Evolutionary conservation across 1,140 invertebrate species (phyloP).

Genomic region (Cydia pomonella): DNA sequence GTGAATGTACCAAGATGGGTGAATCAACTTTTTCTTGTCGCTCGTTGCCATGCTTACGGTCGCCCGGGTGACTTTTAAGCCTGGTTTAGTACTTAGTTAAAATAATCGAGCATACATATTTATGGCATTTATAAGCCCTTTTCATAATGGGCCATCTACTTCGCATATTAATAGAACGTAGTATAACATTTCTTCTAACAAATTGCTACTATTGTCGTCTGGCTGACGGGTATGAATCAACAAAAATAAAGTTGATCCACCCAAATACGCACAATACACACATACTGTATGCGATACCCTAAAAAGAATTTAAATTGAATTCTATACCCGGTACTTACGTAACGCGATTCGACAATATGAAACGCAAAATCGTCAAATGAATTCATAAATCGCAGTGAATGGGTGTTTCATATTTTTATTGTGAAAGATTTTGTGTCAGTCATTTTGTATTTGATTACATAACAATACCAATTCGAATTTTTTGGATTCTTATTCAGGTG

Average conservation of each 20-base stretch:
- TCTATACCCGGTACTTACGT: neutral
- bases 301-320: neutral
- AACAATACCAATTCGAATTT: neutral
- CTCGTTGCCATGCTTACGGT: no score
- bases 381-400: slow-evolving; percentile 20
- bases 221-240: neutral
- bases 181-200: no score
- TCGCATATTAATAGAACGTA: no score
- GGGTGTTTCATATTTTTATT: slow-evolving; percentile 20
- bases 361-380: slow-evolving; percentile 12
- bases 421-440: neutral
- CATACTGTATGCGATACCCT: neutral
- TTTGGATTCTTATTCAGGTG: neutral
- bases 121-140: no score
- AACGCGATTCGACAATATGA: neutral
- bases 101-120: no score
- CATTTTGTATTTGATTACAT: neutral
- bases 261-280: no score
- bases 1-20: no score
- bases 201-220: no score
- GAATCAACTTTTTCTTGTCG: no score
- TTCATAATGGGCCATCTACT: no score
- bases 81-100: no score
- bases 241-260: neutral
- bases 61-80: no score